Conservation (phyloP, 2,797 vertebrate species). For the Chiroxiphia lanceolata region DNA sequence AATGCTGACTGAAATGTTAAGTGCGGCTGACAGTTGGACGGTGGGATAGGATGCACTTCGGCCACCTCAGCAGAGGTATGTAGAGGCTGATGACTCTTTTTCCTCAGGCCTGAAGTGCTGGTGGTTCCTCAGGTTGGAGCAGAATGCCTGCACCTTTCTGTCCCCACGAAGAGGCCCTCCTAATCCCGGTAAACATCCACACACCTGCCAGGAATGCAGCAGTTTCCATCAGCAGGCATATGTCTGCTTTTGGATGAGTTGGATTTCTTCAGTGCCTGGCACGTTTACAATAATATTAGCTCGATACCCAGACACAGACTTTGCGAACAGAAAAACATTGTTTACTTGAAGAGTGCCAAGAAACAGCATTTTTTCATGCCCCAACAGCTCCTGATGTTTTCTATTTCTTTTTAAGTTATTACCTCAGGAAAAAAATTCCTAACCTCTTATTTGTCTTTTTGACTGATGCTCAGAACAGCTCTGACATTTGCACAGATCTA, state of each 20-base stretch:
- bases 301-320: neutral
- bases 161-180: neutral
- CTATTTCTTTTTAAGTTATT: neutral
- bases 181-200: neutral
- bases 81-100: neutral
- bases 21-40: neutral
- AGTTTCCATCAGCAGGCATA: neutral
- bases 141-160: neutral
- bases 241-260: neutral
- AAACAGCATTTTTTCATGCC: neutral
- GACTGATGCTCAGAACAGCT: neutral
- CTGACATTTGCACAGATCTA: neutral
- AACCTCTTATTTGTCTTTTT: neutral
- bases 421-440: constrained; percentile 13
- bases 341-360: neutral
- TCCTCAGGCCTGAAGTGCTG: constrained; percentile 12
- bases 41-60: constrained; percentile 33
- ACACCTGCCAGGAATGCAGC: neutral
- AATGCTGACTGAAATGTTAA: neutral
- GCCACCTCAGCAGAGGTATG: constrained; percentile 43
- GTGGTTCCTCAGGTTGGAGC: neutral
- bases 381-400: neutral
- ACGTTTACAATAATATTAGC: neutral
- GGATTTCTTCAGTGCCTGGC: neutral
- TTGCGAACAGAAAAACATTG: neutral